Evolutionary conservation across 2,888 invertebrate genomes (phyloP).

Genomic region (Tipula vernalis): DNA sequence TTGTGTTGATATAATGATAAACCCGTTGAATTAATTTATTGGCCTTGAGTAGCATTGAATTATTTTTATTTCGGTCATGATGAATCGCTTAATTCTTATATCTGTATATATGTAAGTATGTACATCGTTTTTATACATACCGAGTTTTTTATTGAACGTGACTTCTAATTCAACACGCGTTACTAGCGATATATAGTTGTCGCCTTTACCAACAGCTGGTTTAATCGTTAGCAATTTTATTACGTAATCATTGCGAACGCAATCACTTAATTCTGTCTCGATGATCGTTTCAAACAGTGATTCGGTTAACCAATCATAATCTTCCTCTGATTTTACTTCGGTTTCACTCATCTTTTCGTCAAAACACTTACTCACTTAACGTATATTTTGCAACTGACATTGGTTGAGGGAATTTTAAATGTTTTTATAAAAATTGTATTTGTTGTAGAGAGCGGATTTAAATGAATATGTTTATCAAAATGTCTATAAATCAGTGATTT

Average conservation of each 20-base stretch:
- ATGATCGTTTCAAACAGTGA: neutral
- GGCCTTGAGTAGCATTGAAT: no score
- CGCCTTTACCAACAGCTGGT: neutral
- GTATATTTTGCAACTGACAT: neutral
- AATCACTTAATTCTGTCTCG: neutral
- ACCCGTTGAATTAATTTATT: no score
- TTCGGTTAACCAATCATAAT: neutral
- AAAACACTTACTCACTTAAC: neutral
- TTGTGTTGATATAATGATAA: no score
- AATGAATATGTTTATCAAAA: no score
- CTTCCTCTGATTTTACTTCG: neutral
- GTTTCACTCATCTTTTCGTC: neutral
- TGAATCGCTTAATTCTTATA: no score
- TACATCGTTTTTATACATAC: no score
- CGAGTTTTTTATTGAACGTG: neutral
- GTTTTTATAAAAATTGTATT: neutral
- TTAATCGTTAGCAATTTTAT: neutral
- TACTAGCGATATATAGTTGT: neutral
- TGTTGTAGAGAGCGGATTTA: no score
- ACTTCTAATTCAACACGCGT: neutral
- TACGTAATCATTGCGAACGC: neutral
- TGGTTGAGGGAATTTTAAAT: neutral
- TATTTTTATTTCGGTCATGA: no score
- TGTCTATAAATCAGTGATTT: neutral
- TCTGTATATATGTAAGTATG: no score